Conservation (phyloP, 2,888 invertebrate genomes). For the Didymodactylos carnosus region DNA sequence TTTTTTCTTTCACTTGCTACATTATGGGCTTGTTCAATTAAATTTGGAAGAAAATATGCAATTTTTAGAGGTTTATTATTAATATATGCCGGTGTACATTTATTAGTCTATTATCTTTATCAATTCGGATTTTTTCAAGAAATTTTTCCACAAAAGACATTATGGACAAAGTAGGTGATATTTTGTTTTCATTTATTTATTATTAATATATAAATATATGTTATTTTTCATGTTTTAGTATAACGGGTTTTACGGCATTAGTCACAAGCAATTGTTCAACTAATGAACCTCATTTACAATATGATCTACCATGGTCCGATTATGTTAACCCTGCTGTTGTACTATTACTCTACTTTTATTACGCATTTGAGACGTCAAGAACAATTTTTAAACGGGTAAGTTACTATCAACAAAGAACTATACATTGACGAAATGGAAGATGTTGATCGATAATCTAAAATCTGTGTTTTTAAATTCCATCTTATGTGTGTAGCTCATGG, state of each 20-base stretch:
- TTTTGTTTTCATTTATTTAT: not conserved
- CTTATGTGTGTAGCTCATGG: no score
- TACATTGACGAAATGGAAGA: no score
- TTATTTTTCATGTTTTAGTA: no score
- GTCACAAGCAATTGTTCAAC: not conserved
- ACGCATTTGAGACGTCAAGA: not conserved
- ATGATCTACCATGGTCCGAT: not conserved
- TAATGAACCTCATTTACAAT: not conserved
- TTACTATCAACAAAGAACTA: no score
- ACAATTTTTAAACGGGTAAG: not conserved
- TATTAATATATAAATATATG: not conserved
- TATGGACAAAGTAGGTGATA: not conserved
- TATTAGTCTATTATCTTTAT: slow-evolving; percentile 52
- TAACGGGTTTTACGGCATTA: not conserved
- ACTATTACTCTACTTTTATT: not conserved
- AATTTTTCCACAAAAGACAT: slow-evolving; percentile 39
- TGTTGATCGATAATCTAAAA: no score
- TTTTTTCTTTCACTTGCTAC: slow-evolving; percentile 65
- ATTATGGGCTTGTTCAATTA: slow-evolving; percentile 20
- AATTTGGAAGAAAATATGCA: slow-evolving; percentile 45
- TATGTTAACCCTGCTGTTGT: not conserved
- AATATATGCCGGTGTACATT: slow-evolving; percentile 53
- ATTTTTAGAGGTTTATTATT: slow-evolving; percentile 23
- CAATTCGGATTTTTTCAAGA: slow-evolving; percentile 60
- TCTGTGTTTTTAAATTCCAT: no score